Base-by-base conservation (phyloP, 2,797 vertebrate genomes). In the Gastrophryne carolinensis region DNA sequence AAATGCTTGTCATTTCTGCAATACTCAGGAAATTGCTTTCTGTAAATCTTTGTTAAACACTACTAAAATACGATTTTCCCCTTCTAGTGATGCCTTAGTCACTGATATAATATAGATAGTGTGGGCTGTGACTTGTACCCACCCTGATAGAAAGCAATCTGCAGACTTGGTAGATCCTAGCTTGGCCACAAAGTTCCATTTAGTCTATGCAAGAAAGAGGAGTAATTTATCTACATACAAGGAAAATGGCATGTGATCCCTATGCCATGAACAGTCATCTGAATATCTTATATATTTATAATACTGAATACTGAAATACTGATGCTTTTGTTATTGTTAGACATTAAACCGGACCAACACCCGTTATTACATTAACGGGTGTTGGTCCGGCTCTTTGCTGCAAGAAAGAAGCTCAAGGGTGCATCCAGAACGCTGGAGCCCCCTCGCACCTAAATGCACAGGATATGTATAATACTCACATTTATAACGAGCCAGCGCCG, bases 11-110 rank as follows among this genome's bases (percentile, higher is more conserved):
- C 85, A 78, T 86, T 84, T 86, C 85, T 84, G 86, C 84, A 83
- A 84, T 83, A 26, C 80, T 79, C 81, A 89, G 79, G 78, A 90
- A 91, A 92, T 92, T 90, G 86, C 88, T 90, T 90, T 90, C 86
- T 83, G 85, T 87, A 90, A 87, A 88, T 88, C 87, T 89, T 82
- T 83, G 86, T 83, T 87, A 85, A 85, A 84, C 79, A 84, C 86
- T 89, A 90, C 86, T 90, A 89, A 90, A 86, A 81, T 81, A 80
- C 82, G 86, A 15, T 88, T 87, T 89, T 90, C 88, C 85, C n/a
- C 30, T 86, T 86, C 82, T 86, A 85, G 87, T 87, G 85, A 89
- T 83, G 84, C 83, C 83, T 61, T 85, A 88, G 82, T 88, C 85
- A 73, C 82, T 61, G 81, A 82, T 86, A 87, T 90, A 88, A 91